phyloP scores from a whole-genome alignment of 2,113 vertebrate species.

The Diphyllodes magnificus region DNA sequence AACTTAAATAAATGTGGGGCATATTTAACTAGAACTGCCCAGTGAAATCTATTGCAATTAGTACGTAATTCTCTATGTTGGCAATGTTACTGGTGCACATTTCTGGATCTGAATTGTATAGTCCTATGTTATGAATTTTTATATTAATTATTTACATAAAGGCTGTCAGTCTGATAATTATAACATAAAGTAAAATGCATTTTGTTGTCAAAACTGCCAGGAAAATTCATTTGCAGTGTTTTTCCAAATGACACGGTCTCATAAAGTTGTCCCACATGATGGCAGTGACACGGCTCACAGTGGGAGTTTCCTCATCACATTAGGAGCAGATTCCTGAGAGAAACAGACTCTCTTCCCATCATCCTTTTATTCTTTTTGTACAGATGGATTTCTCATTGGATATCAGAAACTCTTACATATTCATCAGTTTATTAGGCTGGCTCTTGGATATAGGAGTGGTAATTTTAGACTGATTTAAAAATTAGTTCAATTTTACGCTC shows the following conservation, averaged over 20 bases:
- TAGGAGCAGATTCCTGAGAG: not conserved
- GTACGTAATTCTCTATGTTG: not conserved
- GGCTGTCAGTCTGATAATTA: not conserved
- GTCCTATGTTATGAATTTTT: not conserved
- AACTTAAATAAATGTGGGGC: not conserved
- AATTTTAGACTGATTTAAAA: not conserved
- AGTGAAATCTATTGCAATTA: not conserved
- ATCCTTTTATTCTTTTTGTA: not conserved
- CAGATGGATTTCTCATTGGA: not conserved
- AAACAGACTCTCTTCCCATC: not conserved
- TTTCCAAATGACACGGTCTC: not conserved
- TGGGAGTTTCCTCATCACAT: constrained; percentile 6
- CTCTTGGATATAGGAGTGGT: not conserved
- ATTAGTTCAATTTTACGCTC: not conserved
- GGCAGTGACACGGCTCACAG: not conserved
- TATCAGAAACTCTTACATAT: not conserved
- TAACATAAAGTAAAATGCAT: not conserved
- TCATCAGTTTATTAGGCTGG: constrained; percentile 5
- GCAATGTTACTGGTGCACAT: not conserved
- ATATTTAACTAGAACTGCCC: not conserved
- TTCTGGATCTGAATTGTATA: not conserved
- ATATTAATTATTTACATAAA: not conserved
- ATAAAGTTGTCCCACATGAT: not conserved
- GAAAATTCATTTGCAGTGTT: not conserved
- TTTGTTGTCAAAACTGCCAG: not conserved